A percentile compares a stretch with the other conserved stretches of the same genome.
Evolutionary conservation across 2,797 vertebrate genomes (phyloP).

Genomic region (Cossypha caffra): DNA sequence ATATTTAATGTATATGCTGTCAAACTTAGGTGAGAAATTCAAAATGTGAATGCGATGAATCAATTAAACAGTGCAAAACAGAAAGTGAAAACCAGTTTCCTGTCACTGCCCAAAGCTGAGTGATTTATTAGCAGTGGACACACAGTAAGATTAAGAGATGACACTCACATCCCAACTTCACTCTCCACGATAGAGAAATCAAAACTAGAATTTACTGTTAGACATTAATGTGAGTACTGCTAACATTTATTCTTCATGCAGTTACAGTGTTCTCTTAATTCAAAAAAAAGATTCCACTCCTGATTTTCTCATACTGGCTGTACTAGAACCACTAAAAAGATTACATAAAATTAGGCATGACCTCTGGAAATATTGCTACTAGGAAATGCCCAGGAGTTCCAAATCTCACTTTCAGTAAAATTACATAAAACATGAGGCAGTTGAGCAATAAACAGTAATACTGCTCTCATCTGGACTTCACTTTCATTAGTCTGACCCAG

Average conservation of each 20-base stretch:
- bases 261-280: neutral
- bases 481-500: neutral
- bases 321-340: neutral
- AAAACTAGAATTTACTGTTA: neutral
- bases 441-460: neutral
- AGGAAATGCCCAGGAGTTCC: neutral
- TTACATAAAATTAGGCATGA: neutral
- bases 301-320: neutral
- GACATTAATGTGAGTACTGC: neutral
- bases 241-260: neutral
- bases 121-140: neutral
- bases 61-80: neutral
- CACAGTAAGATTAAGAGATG: neutral
- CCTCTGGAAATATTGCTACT: neutral
- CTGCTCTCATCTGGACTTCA: neutral
- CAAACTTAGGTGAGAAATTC: neutral
- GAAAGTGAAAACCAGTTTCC: neutral
- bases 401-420: neutral
- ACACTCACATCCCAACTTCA: neutral
- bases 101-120: neutral
- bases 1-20: neutral
- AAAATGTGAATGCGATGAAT: neutral
- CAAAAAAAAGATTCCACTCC: neutral
- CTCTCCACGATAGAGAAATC: rapidly evolving
- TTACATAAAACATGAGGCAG: neutral